Evolutionary conservation across 2,113 vertebrate species (phyloP), one percentile per base, ranked within the genome.

Genomic region (Seriola dumerili): DNA sequence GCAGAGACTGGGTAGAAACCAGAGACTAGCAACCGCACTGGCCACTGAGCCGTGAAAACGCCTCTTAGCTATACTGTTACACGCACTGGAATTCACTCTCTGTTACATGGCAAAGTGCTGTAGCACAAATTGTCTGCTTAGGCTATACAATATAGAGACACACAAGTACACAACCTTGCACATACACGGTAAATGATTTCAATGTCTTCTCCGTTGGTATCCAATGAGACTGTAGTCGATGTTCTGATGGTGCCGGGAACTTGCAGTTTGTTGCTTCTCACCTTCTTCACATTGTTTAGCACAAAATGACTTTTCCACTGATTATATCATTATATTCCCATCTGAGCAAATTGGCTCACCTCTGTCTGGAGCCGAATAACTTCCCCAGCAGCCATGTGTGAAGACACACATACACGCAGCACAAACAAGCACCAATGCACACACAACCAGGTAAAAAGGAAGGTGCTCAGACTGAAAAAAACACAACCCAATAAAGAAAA

Each of bases 311-410:
- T 93, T 92, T 88, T 85, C 82, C 72, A 64, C 77, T 90, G 81
- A 93, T 92, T 87, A 89, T 89, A 63, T 85, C 85, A 89, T 93
- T 92, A 93, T 87, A 86, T 87, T 87, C 83, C 68, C 87, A 90
- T 93, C 84, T 83, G 40, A 84, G 65, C 16, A 92, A 90, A 92
- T 89, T 91, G 85, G 72, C 83, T 89, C 72, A 80, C 77, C 69
- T 79, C 75, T 84, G 90, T 87, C 75, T 76, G 67, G 72, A 82
- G 78, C 58, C 8, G 70, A 91, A 84, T 75, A 72, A 76, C 78
- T 81, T 85, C 68, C 40, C 65, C 12, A 44, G 83, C 85, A 85
- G 84, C 70, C 64, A 21, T 61, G 75, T 74, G 78, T 80, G 54
- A 89, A 87, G 58, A 84, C 67, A 90, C 54, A 76, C 74, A 73